Evolutionary conservation across 1,140 invertebrate species (phyloP), one percentile per base, ranked within the genome.

Genomic region (Drosophila sp.): DNA sequence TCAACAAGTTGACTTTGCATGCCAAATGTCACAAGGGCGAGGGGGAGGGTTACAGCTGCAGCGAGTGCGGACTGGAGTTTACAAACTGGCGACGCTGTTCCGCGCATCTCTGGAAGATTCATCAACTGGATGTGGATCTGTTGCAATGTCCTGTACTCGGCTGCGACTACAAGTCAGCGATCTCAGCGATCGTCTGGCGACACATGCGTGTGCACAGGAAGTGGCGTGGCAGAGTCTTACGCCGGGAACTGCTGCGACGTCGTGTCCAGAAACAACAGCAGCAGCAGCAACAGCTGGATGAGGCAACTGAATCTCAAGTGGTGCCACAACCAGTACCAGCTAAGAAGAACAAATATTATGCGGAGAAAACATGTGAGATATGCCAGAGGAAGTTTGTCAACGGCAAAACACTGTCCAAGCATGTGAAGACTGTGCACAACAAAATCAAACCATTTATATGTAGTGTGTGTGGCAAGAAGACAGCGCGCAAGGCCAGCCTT

Each of bases 381-480:
- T 96, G 96, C 81, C 92, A 94, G 14, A 93, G 95, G 36, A 94
- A 93, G 36, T 96, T 96, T 90, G 94, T 95, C 0, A 95, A 96
- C 77, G 94, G 94, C 3, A 96, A 96, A 89, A 95, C 95, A 77
- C 90, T 97, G 5, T 95, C 95, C 50, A 95, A 95, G 89, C 96
- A 97, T 67, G 94, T 96, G 8, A 94, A 96, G 89, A 94, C 94
- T 1, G 96, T 97, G 1, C 96, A 97, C 83, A 95, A 95, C 25
- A 96, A 96, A 82, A 91, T 96, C 13, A 95, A 96, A 73, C 95
- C 95, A 0, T 96, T 95, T 75, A 94, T 95, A 32, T 97, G 96
- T 78, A 94, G 94, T 64, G 95, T 95, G 57, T 97, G 96, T 89
- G 95, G 95, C 7, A 95, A 96, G 79, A 94, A 95, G 53, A 94